Conservation (phyloP, 2,888 invertebrate genomes). For the Sclerodermus sp. region DNA sequence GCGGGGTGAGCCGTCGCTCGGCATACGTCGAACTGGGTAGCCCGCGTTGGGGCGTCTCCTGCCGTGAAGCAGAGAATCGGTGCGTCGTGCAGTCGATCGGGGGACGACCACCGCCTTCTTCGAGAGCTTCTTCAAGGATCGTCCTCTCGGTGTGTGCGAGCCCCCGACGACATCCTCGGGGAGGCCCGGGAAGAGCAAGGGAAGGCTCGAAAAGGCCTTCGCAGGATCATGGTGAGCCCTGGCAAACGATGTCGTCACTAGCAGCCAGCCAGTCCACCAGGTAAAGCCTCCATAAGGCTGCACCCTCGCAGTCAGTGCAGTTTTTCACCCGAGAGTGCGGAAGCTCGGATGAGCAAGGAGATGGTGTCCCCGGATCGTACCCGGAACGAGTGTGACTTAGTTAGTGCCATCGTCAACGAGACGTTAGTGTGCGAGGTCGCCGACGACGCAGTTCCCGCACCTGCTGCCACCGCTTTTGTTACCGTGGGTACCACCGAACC, state of each 20-base stretch:
- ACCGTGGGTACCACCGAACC: conserved; percentile 11
- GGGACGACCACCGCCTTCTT: conserved; percentile 38
- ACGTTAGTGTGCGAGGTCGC: not conserved
- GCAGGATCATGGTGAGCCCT: conserved; percentile 6
- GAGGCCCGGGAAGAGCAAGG: conserved; percentile 2
- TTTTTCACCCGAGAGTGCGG: too few relatives aligned
- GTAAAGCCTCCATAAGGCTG: too few relatives aligned
- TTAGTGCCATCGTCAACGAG: not conserved
- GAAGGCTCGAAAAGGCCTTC: not conserved
- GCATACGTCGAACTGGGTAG: conserved; percentile 51
- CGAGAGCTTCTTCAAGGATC: conserved; percentile 11
- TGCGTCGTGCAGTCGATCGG: conserved; percentile 43
- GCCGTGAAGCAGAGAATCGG: conserved; percentile 36
- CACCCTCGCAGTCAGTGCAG: too few relatives aligned
- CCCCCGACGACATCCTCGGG: not conserved
- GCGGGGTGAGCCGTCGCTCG: conserved; percentile 48
- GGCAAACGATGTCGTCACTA: not conserved
- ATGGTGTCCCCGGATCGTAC: conserved; percentile 35
- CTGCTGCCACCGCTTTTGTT: too few relatives aligned
- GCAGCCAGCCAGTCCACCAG: not conserved
- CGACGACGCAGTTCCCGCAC: too few relatives aligned
- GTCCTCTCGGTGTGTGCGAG: not conserved
- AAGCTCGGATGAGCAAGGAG: too few relatives aligned
- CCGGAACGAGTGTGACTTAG: conserved; percentile 23
- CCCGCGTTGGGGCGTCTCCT: conserved; percentile 55